Percentiles rank a stretch among this genome's conserved stretches.
Evolutionary conservation across 2,888 invertebrate genomes (phyloP).

Genomic region (Gymnosoma rotundatum): DNA sequence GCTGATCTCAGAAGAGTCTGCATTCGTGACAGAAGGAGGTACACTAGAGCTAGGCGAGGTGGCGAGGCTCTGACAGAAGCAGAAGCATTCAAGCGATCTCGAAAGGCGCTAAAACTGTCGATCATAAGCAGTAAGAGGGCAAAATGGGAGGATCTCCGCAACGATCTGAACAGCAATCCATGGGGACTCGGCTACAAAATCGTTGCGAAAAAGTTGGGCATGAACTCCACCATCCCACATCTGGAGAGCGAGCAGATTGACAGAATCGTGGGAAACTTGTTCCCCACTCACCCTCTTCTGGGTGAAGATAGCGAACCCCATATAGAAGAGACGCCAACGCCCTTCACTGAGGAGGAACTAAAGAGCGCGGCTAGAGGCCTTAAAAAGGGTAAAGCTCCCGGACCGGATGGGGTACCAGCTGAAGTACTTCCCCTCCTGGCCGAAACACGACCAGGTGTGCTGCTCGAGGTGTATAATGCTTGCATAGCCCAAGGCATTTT

Average conservation of each 20-base stretch:
- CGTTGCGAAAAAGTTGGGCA: background rate
- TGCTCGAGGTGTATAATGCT: background rate
- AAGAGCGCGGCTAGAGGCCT: too few relatives aligned
- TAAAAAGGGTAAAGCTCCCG: too few relatives aligned
- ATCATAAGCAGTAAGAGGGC: background rate
- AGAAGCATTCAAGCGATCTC: background rate
- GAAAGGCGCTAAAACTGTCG: background rate
- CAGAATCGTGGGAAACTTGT: too few relatives aligned
- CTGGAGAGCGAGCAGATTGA: background rate
- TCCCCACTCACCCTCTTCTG: too few relatives aligned
- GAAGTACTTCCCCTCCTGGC: too few relatives aligned
- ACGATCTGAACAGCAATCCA: background rate
- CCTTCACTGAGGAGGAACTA: too few relatives aligned
- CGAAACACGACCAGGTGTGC: too few relatives aligned
- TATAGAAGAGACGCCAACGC: too few relatives aligned
- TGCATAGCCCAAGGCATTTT: background rate
- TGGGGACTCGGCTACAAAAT: background rate
- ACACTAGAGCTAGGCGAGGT: background rate
- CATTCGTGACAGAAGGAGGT: background rate
- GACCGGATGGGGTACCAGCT: too few relatives aligned
- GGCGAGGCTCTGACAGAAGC: background rate
- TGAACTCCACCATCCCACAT: background rate
- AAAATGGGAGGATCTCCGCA: conserved; percentile 13
- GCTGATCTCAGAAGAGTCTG: conserved; percentile 1
- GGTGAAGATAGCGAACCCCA: too few relatives aligned